These are phyloP conservation scores for Petroica traversi DNA, from an alignment of 2,113 vertebrate genomes.

Conservation along the genomic window DNA sequence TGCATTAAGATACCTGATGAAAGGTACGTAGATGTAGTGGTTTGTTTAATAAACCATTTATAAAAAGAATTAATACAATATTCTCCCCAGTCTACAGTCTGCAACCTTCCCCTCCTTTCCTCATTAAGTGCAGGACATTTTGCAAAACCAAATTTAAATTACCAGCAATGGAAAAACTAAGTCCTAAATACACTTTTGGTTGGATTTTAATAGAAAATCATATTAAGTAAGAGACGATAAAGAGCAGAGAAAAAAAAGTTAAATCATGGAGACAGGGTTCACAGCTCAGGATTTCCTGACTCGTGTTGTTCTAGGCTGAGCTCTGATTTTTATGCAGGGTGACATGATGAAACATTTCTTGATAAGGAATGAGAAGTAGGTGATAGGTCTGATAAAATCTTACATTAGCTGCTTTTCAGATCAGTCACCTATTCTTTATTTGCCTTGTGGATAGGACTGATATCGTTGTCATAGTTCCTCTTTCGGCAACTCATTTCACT, in stretches of 20 bases:
- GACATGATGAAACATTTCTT: background rate
- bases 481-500: rapidly evolving
- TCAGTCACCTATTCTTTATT: background rate
- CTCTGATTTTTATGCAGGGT: background rate
- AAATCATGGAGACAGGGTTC: background rate
- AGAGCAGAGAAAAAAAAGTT: background rate
- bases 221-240: background rate
- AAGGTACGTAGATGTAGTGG: background rate
- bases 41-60: background rate
- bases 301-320: background rate
- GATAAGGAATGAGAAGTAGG: background rate
- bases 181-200: background rate
- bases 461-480: background rate
- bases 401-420: background rate
- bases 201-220: background rate
- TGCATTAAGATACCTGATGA: background rate
- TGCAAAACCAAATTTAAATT: background rate
- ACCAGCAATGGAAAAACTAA: background rate
- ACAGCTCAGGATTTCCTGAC: background rate
- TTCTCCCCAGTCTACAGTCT: background rate
- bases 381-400: background rate
- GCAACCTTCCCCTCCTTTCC: background rate
- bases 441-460: background rate
- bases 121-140: background rate
- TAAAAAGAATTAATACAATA: background rate